Evolutionary conservation across 2,888 invertebrate genomes (phyloP).

Genomic region (Synanthedon tipuliformis): DNA sequence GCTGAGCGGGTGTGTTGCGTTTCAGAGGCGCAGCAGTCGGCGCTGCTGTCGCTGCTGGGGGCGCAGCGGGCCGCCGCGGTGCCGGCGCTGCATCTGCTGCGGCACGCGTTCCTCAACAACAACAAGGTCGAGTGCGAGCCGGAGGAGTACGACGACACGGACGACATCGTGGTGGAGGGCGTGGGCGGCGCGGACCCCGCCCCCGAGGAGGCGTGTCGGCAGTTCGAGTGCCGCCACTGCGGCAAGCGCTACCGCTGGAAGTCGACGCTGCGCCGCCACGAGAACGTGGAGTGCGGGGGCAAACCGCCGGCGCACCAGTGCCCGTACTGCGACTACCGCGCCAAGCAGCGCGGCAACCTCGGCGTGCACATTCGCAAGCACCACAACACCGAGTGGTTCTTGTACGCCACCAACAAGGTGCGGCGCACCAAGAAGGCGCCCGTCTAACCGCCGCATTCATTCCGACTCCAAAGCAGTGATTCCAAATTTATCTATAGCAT

Average conservation of each 20-base stretch:
- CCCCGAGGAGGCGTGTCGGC: conserved; percentile 67
- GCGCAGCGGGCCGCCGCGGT: conserved; percentile 36
- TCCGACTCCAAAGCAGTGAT: conserved; percentile 57
- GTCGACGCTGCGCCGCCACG: conserved; percentile 84
- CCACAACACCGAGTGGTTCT: conserved; percentile 71
- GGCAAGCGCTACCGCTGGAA: conserved; percentile 90
- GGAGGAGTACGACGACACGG: conserved; percentile 64
- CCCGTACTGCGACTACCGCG: conserved; percentile 81
- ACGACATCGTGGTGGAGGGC: conserved; percentile 54
- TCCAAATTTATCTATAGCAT: conserved; percentile 60
- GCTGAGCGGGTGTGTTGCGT: conserved; percentile 38
- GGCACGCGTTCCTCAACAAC: conserved; percentile 51
- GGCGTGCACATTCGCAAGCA: conserved; percentile 85
- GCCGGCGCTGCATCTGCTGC: conserved; percentile 38
- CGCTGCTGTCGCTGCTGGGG: conserved; percentile 59
- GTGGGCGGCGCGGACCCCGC: conserved; percentile 46
- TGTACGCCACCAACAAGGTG: conserved; percentile 63
- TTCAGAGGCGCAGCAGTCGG: conserved; percentile 57
- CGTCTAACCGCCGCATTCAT: conserved; percentile 15
- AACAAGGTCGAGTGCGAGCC: conserved; percentile 66
- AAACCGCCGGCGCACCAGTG: conserved; percentile 86
- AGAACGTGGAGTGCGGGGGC: conserved; percentile 86
- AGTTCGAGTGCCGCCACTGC: conserved; percentile 85
- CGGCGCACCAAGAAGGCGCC: conserved; percentile 59
- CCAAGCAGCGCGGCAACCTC: conserved; percentile 85